Percentiles rank a stretch among this genome's conserved stretches.
Evolutionary conservation across 2,797 vertebrate genomes (phyloP).

Genomic region (Peromyscus nudipes): DNA sequence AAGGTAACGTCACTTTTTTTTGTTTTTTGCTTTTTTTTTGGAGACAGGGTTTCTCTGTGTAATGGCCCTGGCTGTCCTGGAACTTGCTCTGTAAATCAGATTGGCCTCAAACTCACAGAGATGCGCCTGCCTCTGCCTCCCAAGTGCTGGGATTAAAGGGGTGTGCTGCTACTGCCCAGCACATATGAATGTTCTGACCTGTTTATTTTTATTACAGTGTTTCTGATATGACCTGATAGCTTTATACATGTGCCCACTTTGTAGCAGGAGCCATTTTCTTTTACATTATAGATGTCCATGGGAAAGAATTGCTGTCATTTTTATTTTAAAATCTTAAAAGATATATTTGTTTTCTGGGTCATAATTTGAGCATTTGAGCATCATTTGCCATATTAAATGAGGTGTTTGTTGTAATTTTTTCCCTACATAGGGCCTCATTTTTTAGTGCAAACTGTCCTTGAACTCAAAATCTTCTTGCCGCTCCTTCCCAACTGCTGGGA

Average conservation of each 20-base stretch:
- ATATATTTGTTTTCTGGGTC: background rate
- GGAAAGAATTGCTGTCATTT: background rate
- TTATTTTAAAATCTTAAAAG: slow-evolving; percentile 43
- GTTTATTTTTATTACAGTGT: background rate
- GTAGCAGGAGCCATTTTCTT: background rate
- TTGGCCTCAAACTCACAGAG: background rate
- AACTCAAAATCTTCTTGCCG: background rate
- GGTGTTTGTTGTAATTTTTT: background rate
- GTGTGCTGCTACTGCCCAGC: background rate
- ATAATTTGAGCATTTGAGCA: background rate
- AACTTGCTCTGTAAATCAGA: background rate
- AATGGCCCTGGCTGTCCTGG: background rate
- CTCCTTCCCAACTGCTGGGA: background rate
- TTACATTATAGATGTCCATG: background rate
- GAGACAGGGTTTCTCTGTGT: background rate
- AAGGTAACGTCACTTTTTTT: background rate
- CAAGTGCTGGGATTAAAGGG: background rate
- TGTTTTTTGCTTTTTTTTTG: background rate
- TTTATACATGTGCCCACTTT: background rate
- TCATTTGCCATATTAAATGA: background rate
- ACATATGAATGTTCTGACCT: background rate
- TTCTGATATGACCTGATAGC: background rate
- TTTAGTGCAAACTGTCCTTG: background rate
- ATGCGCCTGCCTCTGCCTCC: background rate
- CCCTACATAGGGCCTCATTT: background rate